Base-by-base conservation (phyloP, 2,797 vertebrate genomes). In the Eulemur rubriventer region DNA sequence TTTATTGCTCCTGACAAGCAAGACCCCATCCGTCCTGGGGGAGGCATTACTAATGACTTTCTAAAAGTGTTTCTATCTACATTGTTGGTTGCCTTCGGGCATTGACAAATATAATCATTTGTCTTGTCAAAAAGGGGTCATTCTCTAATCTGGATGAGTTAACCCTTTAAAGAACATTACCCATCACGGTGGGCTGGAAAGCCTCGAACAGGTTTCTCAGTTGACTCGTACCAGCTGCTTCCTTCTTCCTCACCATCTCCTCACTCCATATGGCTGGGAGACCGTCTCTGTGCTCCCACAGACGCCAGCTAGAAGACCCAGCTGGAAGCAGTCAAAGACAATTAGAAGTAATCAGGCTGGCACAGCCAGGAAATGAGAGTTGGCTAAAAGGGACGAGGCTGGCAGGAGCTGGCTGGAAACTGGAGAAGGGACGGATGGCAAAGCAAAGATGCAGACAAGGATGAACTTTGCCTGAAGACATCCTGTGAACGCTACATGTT, bases 301-400 rank as follows among this genome's bases (percentile, higher is more conserved):
- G 95, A 96, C 2, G 17, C 82, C 92, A 69, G 94, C 83, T 48
- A 65, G 43, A 70, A 95, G 96, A 43, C 98, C 95, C 98, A 97
- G 97, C 96, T 97, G 98, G 97, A 97, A 89, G 94, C 97, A 97
- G 95, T 94, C 95, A 83, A 14, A 97, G 97, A 89, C 97, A 97
- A 96, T 97, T 96, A 97, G 93, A 94, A 94, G 89, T 81, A 93
- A 97, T 96, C 95, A 78, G 38, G 65, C 95, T 95, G 96, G 96
- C 91, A 82, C 12, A 0, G 95, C 95, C 96, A 85, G 95, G 93
- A 96, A 97, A 61, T 93, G 89, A 87, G 91, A 94, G 72, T 59
- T 94, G 91, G 94, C 94, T 76, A 46, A 65, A 80, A 89, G 75
- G 48, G 81, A 80, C 50, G 35, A 72, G 85, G 79, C 84, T 95